These are phyloP conservation scores for Heliopora coerulea DNA, from an alignment of 92 coral and sea anemone species.

Conservation along the genomic window DNA sequence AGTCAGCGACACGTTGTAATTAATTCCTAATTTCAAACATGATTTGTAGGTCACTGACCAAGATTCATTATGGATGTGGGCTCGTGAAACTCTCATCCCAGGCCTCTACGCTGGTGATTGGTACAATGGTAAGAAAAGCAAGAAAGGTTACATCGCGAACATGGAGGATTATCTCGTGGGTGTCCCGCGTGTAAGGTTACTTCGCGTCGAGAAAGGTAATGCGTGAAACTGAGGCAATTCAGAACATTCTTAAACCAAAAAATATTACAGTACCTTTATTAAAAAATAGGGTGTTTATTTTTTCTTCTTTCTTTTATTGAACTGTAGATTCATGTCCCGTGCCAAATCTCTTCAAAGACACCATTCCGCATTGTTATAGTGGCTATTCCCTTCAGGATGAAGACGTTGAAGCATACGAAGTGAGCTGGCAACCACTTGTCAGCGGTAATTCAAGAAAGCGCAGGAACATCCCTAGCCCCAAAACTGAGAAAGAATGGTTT, in stretches of 20 bases:
- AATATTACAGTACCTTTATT: too few relatives aligned
- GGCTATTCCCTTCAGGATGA: constrained; percentile 52
- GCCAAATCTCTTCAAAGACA: constrained; percentile 22
- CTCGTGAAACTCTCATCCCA: too few relatives aligned
- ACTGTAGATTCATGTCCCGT: too few relatives aligned
- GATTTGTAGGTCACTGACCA: too few relatives aligned
- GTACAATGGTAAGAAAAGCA: constrained; percentile 64
- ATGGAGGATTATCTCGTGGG: constrained; percentile 83
- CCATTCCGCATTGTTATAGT: constrained; percentile 57
- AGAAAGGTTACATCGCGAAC: constrained; percentile 78
- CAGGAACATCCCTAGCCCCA: not conserved
- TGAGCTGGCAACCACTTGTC: constrained; percentile 69
- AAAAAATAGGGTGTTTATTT: too few relatives aligned
- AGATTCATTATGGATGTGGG: too few relatives aligned
- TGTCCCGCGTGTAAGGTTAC: constrained; percentile 84
- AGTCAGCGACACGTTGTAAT: too few relatives aligned
- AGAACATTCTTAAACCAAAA: too few relatives aligned
- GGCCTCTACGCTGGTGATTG: constrained; percentile 26
- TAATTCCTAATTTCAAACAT: too few relatives aligned
- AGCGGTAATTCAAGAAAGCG: constrained; percentile 1
- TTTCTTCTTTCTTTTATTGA: too few relatives aligned
- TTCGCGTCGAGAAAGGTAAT: constrained; percentile 74
- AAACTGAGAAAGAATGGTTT: constrained; percentile 22
- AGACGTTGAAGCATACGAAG: constrained; percentile 59
- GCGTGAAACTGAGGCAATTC: too few relatives aligned